A percentile compares a stretch with the other conserved stretches of the same genome.
These are phyloP conservation scores for Cebidichthys violaceus DNA, from an alignment of 2,113 vertebrate genomes.

Conservation along the genomic window DNA sequence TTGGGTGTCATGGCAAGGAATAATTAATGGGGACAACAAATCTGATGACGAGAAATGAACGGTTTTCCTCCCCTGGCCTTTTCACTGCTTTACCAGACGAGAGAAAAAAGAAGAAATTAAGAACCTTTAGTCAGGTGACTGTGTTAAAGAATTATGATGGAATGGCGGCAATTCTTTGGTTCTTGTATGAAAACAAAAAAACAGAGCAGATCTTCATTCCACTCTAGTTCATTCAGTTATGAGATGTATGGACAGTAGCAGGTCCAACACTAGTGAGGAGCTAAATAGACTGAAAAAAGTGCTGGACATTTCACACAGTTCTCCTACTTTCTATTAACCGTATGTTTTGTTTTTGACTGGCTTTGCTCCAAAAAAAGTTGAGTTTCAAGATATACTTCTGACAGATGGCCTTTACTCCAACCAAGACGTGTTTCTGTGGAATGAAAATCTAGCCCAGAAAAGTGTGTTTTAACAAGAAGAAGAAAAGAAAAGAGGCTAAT, in stretches of 20 bases:
- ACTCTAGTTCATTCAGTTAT: conserved; percentile 22
- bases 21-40: background rate
- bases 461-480: conserved; percentile 8
- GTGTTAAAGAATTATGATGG: conserved; percentile 37
- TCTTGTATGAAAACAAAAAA: conserved; percentile 39
- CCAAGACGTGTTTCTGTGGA: conserved; percentile 35
- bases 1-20: background rate
- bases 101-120: conserved; percentile 16
- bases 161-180: conserved; percentile 77
- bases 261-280: background rate
- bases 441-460: conserved; percentile 53
- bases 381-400: conserved; percentile 14
- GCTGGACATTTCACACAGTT: conserved; percentile 11
- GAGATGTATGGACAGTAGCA: conserved; percentile 3
- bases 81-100: conserved; percentile 13
- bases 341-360: conserved; percentile 14
- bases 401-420: background rate
- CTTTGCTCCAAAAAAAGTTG: conserved; percentile 26
- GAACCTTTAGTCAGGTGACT: conserved; percentile 18
- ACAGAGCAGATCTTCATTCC: conserved; percentile 59
- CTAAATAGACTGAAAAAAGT: background rate
- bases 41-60: conserved; percentile 1
- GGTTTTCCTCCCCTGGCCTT: conserved; percentile 13
- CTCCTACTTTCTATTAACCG: background rate
- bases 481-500: conserved; percentile 21